Evolutionary conservation across 1,140 invertebrate genomes (phyloP).

Genomic region (Halyomorpha halys): DNA sequence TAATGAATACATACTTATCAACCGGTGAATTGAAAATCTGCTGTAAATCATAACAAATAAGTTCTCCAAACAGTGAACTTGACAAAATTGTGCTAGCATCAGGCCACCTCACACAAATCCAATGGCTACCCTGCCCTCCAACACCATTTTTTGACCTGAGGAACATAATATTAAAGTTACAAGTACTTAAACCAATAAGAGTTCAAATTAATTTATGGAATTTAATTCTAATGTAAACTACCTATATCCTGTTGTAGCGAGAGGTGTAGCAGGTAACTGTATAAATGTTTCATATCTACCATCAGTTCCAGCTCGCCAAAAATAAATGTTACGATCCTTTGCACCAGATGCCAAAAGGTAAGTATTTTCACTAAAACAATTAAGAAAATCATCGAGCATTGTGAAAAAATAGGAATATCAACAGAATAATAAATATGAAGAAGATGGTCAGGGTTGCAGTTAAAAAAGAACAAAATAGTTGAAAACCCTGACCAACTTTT

Average conservation of each 20-base stretch:
- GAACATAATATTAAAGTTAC: not conserved
- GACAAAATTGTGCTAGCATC: constrained; percentile 39
- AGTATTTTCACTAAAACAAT: constrained; percentile 33
- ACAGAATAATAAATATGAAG: too few relatives aligned
- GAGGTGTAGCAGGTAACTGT: constrained; percentile 32
- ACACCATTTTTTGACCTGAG: constrained; percentile 17
- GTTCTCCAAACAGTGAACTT: constrained; percentile 42
- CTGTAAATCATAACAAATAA: constrained; percentile 41
- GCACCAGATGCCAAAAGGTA: constrained; percentile 44
- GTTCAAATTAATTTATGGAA: not conserved
- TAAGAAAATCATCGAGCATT: too few relatives aligned
- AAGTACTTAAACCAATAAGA: not conserved
- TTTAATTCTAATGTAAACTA: not conserved
- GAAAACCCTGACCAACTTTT: too few relatives aligned
- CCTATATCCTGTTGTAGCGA: constrained; percentile 25
- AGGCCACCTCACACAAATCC: constrained; percentile 47
- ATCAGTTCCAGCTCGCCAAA: constrained; percentile 46
- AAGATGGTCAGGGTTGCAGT: too few relatives aligned
- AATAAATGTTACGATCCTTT: constrained; percentile 42
- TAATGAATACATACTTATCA: too few relatives aligned
- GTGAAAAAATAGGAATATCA: too few relatives aligned
- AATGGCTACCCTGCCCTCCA: constrained; percentile 32
- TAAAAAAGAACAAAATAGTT: too few relatives aligned
- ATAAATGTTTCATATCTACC: constrained; percentile 40
- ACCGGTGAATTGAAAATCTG: constrained; percentile 1